Percentiles rank a stretch among this genome's conserved stretches.
Conservation (phyloP, 2,888 invertebrate species). For the Chloromyia formosa region DNA sequence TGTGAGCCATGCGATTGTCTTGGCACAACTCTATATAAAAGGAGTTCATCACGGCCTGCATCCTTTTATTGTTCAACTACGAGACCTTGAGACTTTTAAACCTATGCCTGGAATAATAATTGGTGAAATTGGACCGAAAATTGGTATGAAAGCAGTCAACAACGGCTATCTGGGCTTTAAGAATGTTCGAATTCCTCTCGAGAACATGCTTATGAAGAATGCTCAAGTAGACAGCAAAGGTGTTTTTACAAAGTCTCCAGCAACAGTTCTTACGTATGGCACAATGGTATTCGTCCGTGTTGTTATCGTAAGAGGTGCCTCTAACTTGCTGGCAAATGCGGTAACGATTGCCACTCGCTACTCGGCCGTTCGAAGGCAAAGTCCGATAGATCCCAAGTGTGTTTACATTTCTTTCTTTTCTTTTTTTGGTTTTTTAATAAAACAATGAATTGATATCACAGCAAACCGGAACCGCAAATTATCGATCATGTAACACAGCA, state of each 20-base stretch:
- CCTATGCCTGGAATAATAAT: conserved; percentile 88
- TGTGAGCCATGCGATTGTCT: conserved; percentile 89
- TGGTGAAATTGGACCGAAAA: conserved; percentile 94
- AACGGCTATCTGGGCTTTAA: conserved; percentile 93
- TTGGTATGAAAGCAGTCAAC: conserved; percentile 91
- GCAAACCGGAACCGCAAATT: conserved; percentile 87
- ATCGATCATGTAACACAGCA: conserved; percentile 95
- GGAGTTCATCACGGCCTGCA: conserved; percentile 89
- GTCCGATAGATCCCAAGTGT: conserved; percentile 82
- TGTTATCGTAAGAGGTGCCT: conserved; percentile 81
- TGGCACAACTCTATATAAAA: conserved; percentile 88
- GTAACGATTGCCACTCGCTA: conserved; percentile 90
- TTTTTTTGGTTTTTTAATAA: neutral
- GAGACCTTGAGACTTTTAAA: conserved; percentile 87
- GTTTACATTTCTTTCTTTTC: neutral
- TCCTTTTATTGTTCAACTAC: conserved; percentile 90
- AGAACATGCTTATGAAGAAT: conserved; percentile 93
- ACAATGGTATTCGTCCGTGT: conserved; percentile 89
- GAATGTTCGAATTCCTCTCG: conserved; percentile 85
- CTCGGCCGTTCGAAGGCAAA: conserved; percentile 88
- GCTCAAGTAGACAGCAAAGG: conserved; percentile 93
- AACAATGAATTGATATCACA: conserved; percentile 57
- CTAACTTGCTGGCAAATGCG: conserved; percentile 81
- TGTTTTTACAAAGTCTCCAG: conserved; percentile 83
- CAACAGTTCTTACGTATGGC: conserved; percentile 86